Conservation (phyloP, 2,113 vertebrate species). For the Rhabdornis inornatus region DNA sequence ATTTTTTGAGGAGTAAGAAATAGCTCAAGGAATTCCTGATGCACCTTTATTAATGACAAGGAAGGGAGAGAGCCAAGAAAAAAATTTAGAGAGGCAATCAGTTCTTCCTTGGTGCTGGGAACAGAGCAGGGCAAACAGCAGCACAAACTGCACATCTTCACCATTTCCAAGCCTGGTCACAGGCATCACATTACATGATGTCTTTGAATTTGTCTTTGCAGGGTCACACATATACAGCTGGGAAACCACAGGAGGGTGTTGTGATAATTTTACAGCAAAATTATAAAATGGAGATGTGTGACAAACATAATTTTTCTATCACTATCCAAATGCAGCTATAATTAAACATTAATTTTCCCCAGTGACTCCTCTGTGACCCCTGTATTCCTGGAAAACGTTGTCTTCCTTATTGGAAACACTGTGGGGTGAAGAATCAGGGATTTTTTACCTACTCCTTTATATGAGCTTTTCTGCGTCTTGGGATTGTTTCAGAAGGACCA, state of each 20-base stretch:
- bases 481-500: background rate
- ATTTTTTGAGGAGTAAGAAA: background rate
- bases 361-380: background rate
- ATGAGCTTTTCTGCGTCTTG: background rate
- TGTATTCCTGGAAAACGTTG: background rate
- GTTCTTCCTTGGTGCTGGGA: background rate
- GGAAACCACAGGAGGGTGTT: background rate
- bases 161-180: background rate
- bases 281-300: background rate
- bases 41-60: background rate
- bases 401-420: background rate
- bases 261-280: background rate
- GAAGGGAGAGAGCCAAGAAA: background rate
- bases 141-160: background rate
- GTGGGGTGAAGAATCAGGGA: background rate
- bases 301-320: background rate
- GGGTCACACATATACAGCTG: background rate
- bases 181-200: background rate
- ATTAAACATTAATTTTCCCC: background rate
- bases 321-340: background rate
- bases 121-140: background rate
- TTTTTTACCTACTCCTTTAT: background rate
- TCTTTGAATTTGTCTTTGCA: constrained; percentile 17
- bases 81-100: background rate
- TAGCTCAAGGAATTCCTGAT: background rate